A percentile compares a stretch with the other conserved stretches of the same genome.
These are phyloP conservation scores for Molanna angustata DNA, from an alignment of 2,888 invertebrate species.

Conservation along the genomic window DNA sequence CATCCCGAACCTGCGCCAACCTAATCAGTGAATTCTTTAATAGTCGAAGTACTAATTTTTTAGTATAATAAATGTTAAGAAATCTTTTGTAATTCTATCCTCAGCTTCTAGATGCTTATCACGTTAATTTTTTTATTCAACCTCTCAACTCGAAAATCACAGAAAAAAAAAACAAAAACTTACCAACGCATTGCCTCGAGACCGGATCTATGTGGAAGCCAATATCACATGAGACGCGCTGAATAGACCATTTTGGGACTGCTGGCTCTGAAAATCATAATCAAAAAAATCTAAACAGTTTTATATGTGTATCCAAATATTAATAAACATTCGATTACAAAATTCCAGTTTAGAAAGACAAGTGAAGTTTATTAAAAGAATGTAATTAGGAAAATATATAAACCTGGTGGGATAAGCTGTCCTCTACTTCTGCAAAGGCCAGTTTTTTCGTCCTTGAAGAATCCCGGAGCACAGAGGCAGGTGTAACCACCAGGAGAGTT, in stretches of 20 bases:
- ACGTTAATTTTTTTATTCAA: too few relatives aligned
- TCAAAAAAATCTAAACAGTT: background rate
- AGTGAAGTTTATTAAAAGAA: background rate
- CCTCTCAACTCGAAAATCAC: too few relatives aligned
- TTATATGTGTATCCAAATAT: too few relatives aligned
- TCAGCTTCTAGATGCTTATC: too few relatives aligned
- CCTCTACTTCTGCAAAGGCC: conserved; percentile 38
- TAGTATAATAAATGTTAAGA: too few relatives aligned
- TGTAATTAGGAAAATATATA: background rate
- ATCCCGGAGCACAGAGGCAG: conserved; percentile 79
- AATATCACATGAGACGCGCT: conserved; percentile 53
- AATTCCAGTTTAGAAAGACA: too few relatives aligned
- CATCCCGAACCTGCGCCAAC: too few relatives aligned
- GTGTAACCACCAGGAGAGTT: conserved; percentile 85
- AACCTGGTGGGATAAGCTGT: conserved; percentile 9
- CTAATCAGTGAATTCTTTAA: too few relatives aligned
- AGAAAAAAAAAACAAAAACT: too few relatives aligned
- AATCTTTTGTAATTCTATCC: too few relatives aligned
- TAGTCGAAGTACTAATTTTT: background rate
- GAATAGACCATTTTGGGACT: background rate
- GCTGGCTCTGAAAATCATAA: background rate
- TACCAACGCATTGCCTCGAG: conserved; percentile 61
- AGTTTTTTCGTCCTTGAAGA: conserved; percentile 60
- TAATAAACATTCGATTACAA: too few relatives aligned
- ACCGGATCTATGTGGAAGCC: conserved; percentile 57